These are phyloP conservation scores for Conops quadrifasciatus DNA, from an alignment of 2,888 invertebrate genomes.

Conservation along the genomic window DNA sequence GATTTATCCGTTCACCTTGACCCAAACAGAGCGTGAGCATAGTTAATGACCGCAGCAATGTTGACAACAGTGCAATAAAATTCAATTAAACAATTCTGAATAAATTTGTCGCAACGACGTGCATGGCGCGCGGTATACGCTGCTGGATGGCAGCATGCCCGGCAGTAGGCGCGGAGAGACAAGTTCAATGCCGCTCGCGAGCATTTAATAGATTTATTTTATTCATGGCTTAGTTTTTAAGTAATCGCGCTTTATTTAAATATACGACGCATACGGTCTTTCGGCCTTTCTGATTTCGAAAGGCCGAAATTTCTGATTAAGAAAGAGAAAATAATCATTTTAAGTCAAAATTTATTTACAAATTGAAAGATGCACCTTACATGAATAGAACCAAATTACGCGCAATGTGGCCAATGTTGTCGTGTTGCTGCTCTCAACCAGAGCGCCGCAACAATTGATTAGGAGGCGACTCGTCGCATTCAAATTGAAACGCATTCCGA, in stretches of 20 bases:
- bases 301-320: too few relatives aligned
- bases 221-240: constrained; percentile 36
- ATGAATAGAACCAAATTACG: too few relatives aligned
- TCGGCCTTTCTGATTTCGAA: too few relatives aligned
- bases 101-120: constrained; percentile 46
- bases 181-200: constrained; percentile 36
- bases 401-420: too few relatives aligned
- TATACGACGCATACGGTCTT: too few relatives aligned
- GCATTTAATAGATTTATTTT: constrained; percentile 3
- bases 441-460: too few relatives aligned
- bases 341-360: too few relatives aligned
- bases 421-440: too few relatives aligned
- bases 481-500: too few relatives aligned
- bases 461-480: too few relatives aligned
- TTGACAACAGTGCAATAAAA: constrained; percentile 37
- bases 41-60: constrained; percentile 13
- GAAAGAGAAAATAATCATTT: too few relatives aligned
- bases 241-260: constrained; percentile 5
- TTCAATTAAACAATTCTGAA: constrained; percentile 56
- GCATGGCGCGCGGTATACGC: not conserved
- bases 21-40: constrained; percentile 52
- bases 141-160: not conserved
- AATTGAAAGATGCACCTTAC: too few relatives aligned
- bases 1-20: constrained; percentile 55
- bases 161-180: not conserved